Conservation (phyloP, 2,888 invertebrate species). For the Cataglyphis altisquamis region DNA sequence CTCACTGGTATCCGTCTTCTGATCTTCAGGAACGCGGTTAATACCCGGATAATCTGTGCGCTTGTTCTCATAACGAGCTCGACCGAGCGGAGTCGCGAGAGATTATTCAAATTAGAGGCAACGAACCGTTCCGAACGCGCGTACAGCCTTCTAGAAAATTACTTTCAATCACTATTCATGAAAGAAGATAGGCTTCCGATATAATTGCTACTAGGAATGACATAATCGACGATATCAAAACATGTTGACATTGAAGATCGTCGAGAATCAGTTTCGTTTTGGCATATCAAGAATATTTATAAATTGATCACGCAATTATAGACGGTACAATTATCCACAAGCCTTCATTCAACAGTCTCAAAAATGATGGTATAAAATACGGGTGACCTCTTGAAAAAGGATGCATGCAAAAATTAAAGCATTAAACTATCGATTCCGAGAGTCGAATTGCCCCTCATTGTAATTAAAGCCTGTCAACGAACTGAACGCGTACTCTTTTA, state of each 20-base stretch:
- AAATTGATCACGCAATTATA: not conserved
- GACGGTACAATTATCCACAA: not conserved
- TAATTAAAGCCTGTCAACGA: conserved; percentile 61
- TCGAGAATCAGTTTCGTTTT: not conserved
- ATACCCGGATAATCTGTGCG: conserved; percentile 55
- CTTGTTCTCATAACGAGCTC: conserved; percentile 50
- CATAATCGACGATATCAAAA: not conserved
- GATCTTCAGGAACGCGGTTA: conserved; percentile 52
- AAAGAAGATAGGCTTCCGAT: not conserved
- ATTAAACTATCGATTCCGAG: conserved; percentile 50
- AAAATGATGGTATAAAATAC: not conserved
- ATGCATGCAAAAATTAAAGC: conserved; percentile 56
- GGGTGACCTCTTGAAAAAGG: not conserved
- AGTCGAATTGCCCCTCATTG: conserved; percentile 39
- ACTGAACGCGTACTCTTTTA: conserved; percentile 39
- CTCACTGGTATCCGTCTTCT: conserved; percentile 30
- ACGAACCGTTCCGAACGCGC: conserved; percentile 1
- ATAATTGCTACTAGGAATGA: not conserved
- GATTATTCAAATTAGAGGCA: conserved; percentile 48
- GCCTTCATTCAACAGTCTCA: not conserved
- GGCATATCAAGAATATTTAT: not conserved
- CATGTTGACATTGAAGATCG: not conserved
- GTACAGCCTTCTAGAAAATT: conserved; percentile 11
- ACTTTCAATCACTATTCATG: conserved; percentile 48
- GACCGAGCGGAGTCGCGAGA: conserved; percentile 24